Evolutionary conservation across 1,140 invertebrate species (phyloP), one percentile per base, ranked within the genome.

Genomic region (Zaprionus africanus): DNA sequence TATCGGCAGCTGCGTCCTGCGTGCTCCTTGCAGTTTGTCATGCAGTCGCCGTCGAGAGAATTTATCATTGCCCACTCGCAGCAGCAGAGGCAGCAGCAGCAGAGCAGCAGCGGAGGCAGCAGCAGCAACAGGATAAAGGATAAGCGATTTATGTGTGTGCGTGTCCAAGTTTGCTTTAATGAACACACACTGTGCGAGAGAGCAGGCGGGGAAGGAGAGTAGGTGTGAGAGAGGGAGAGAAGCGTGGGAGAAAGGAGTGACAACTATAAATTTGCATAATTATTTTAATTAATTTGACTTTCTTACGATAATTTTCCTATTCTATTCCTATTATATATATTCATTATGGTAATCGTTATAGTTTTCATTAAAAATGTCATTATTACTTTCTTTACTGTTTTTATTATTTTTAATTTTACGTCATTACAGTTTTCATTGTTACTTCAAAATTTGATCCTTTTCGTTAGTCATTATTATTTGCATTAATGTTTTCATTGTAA

Each of bases 11-110:
- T 70, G 76, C 71, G 82, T 85, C 82, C 82, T 85, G 82, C 75
- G 82, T 85, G 73, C 76, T 79, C 76, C 86, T 90, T 90, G 87
- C 88, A 90, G 87, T 90, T 91, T 91, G 90, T 91, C 90, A 91
- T 91, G 91, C 76, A 68, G 85, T 68, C 82, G 82, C 82, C 77
- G 66, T 68, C 69, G 62, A 71, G 78, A 80, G 84, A 54, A 86
- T 92, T 92, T 92, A 92, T 92, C 91, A 91, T 81, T 66, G 63
- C 64, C 59, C 80, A 46, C 41, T 46, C 41, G 61, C 43, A 57
- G 69, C 51, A 38, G 43, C 38, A 66, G 22, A 59, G 56, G 43
- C 53, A 65, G 15, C 19, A 56, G 56, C 49, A 49, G 53, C 43
- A 83, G 43, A 49, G 53, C 43, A 83, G 43, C 34, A 28, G 43